Conservation (phyloP, 2,888 invertebrate genomes). For the Phengaris arion region DNA sequence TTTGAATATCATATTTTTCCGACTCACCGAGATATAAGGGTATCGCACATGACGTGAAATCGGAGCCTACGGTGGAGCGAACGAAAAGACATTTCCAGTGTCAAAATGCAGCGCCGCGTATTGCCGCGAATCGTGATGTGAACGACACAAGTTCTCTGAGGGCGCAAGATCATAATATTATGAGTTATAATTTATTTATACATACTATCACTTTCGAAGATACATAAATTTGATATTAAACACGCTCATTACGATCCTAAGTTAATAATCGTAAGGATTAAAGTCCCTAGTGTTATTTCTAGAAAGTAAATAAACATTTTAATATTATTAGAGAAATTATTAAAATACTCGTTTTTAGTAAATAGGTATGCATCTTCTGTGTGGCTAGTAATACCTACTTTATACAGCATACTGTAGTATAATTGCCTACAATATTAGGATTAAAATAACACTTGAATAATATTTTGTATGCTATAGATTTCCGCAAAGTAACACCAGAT, state of each 20-base stretch:
- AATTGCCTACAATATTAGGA: background rate
- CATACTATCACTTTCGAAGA: background rate
- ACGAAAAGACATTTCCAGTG: no score
- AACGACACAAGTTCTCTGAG: background rate
- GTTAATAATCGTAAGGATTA: background rate
- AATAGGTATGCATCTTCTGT: background rate
- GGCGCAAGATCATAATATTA: background rate
- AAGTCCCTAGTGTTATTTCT: background rate
- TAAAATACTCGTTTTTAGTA: background rate
- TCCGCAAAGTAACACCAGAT: no score
- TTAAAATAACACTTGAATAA: background rate
- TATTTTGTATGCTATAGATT: background rate
- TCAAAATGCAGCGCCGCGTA: no score
- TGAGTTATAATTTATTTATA: background rate
- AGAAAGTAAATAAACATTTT: slow-evolving; percentile 7
- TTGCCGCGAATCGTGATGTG: no score
- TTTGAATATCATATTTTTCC: no score
- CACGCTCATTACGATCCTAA: background rate
- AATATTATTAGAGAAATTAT: slow-evolving; percentile 20
- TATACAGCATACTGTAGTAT: no score
- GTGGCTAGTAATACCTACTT: background rate
- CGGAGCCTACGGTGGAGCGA: no score
- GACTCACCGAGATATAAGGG: no score
- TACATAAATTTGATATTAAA: background rate
- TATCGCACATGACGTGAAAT: no score